Evolutionary conservation across 2,113 vertebrate genomes (phyloP).

Genomic region (Edolisoma coerulescens): DNA sequence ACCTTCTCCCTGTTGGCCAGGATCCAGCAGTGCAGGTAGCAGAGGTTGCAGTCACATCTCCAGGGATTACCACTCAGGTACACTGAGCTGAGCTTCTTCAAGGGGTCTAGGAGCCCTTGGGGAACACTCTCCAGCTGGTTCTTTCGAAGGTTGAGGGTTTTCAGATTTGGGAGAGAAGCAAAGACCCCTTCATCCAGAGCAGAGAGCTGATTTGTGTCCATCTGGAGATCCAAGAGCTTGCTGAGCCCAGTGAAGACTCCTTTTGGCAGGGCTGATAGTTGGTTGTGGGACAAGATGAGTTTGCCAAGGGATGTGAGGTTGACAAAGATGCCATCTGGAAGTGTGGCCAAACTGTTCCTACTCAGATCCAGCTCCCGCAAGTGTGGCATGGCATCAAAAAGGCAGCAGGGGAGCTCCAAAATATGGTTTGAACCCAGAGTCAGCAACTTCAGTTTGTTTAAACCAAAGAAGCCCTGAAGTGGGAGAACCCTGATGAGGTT

Average conservation of each 20-base stretch:
- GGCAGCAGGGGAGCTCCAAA: slow-evolving; percentile 45
- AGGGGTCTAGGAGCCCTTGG: slow-evolving; percentile 40
- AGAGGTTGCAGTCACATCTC: slow-evolving; percentile 82
- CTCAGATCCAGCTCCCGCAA: slow-evolving; percentile 68
- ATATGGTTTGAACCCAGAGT: slow-evolving; percentile 70
- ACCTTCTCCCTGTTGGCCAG: slow-evolving; percentile 41
- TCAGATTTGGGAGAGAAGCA: slow-evolving; percentile 60
- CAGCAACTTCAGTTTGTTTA: slow-evolving; percentile 67
- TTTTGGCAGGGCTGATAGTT: slow-evolving; percentile 57
- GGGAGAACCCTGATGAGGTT: slow-evolving; percentile 65
- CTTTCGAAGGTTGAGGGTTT: slow-evolving; percentile 58
- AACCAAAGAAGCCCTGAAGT: slow-evolving; percentile 64
- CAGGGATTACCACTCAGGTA: slow-evolving; percentile 77
- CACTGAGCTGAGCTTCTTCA: slow-evolving; percentile 63
- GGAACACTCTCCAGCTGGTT: slow-evolving; percentile 68
- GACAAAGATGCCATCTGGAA: slow-evolving; percentile 67
- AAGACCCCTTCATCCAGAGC: slow-evolving; percentile 56
- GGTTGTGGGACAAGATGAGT: slow-evolving; percentile 73
- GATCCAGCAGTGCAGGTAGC: slow-evolving; percentile 65
- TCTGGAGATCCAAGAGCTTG: slow-evolving; percentile 69
- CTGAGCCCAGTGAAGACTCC: slow-evolving; percentile 70
- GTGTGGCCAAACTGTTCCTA: slow-evolving; percentile 65
- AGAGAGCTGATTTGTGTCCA: slow-evolving; percentile 65
- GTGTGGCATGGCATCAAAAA: slow-evolving; percentile 43
- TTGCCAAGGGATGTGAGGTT: slow-evolving; percentile 68